These are phyloP conservation scores for Gymnopithys bicolor DNA, from an alignment of 2,797 vertebrate genomes.

Conservation along the genomic window DNA sequence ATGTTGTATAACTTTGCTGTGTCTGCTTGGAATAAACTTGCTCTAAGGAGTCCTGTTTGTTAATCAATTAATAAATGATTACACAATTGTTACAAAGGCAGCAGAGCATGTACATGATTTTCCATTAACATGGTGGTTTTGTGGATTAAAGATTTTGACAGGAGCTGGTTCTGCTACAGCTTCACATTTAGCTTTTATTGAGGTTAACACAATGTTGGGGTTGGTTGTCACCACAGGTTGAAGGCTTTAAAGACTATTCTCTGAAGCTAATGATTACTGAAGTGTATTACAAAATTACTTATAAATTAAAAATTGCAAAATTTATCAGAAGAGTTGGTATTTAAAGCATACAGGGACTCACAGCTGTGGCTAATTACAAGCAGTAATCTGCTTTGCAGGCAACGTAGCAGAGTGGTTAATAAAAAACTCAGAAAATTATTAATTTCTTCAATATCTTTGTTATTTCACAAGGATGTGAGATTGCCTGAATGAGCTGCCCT, in stretches of 20 bases:
- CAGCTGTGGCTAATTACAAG: neutral
- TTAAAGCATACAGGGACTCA: neutral
- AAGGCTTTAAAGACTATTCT: neutral
- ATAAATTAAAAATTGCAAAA: neutral
- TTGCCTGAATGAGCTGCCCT: neutral
- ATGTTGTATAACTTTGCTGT: neutral
- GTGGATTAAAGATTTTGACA: neutral
- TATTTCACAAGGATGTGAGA: neutral
- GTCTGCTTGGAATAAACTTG: neutral
- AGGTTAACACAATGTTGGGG: neutral
- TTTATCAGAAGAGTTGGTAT: neutral
- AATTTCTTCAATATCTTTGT: neutral
- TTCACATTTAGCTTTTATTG: neutral
- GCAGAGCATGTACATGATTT: neutral
- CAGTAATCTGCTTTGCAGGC: neutral
- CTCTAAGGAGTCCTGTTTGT: neutral
- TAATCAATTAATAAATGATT: neutral
- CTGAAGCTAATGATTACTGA: neutral
- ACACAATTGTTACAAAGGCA: neutral
- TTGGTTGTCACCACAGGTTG: neutral
- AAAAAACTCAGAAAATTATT: neutral
- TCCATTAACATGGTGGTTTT: neutral
- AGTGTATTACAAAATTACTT: neutral
- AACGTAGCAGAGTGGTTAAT: neutral
- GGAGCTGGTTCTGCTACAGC: neutral